Conservation (phyloP, 2,888 invertebrate species). For the Hyposoter didymator region DNA sequence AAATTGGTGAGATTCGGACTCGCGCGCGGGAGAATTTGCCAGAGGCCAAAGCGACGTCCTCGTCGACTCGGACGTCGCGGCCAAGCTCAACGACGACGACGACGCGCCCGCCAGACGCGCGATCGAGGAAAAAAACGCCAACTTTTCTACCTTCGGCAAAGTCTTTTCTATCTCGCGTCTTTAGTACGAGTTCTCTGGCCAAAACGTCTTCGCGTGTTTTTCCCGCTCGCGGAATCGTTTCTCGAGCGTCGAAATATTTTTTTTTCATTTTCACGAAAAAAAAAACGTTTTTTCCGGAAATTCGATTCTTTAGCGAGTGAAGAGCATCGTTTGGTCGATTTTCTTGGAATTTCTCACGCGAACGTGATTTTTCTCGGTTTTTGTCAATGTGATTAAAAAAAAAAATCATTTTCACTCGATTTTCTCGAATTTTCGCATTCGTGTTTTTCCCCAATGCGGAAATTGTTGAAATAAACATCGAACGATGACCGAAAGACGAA, state of each 20-base stretch:
- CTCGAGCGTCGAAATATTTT: constrained; percentile 10
- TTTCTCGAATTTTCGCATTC: not conserved
- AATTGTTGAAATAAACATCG: constrained; percentile 10
- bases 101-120: constrained; percentile 43
- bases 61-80: constrained; percentile 58
- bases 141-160: constrained; percentile 40
- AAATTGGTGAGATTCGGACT: constrained; percentile 20
- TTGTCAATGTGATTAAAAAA: not conserved
- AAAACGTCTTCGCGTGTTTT: constrained; percentile 46
- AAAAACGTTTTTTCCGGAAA: not conserved
- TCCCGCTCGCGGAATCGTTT: constrained; percentile 6
- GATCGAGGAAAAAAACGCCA: constrained; percentile 49
- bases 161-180: constrained; percentile 40
- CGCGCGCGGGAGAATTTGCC: constrained; percentile 1
- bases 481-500: constrained; percentile 76
- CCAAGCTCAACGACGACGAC: constrained; percentile 59
- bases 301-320: not conserved
- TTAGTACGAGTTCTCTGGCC: constrained; percentile 57
- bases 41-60: constrained; percentile 50
- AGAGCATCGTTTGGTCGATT: not conserved
- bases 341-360: not conserved
- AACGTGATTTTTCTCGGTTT: not conserved
- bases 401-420: not conserved
- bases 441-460: constrained; percentile 39
- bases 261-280: not conserved